Evolutionary conservation across 2,888 invertebrate species (phyloP).

Genomic region (Oxystoma pomonae): DNA sequence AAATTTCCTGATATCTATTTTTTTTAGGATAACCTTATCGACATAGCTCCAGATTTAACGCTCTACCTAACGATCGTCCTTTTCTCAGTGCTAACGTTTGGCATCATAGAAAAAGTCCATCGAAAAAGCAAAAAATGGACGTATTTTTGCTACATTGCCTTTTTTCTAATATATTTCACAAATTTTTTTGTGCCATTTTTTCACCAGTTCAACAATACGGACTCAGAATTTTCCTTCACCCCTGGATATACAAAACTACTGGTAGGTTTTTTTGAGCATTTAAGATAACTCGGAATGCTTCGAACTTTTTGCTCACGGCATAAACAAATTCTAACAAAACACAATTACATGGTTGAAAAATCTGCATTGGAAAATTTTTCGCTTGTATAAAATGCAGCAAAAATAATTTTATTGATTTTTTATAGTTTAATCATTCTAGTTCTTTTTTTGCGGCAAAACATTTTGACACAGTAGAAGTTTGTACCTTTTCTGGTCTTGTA

Average conservation of each 20-base stretch:
- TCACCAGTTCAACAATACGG: slow-evolving; percentile 48
- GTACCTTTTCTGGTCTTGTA: too few relatives aligned
- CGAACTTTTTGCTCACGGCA: too few relatives aligned
- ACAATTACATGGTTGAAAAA: too few relatives aligned
- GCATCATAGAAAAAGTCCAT: slow-evolving; percentile 46
- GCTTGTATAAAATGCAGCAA: too few relatives aligned
- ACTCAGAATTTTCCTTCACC: slow-evolving; percentile 48
- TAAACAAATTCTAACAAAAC: too few relatives aligned
- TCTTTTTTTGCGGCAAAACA: too few relatives aligned
- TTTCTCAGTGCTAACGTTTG: slow-evolving; percentile 48
- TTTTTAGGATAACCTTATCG: slow-evolving; percentile 15
- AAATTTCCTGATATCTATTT: neutral
- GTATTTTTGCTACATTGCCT: slow-evolving; percentile 44
- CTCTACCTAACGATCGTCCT: slow-evolving; percentile 47
- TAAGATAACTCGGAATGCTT: too few relatives aligned
- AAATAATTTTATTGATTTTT: too few relatives aligned
- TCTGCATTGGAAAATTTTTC: too few relatives aligned
- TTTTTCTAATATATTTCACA: slow-evolving; percentile 47
- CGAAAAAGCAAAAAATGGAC: slow-evolving; percentile 24
- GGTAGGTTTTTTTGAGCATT: too few relatives aligned
- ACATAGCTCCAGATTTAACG: slow-evolving; percentile 46
- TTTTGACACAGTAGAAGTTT: too few relatives aligned
- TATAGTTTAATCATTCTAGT: too few relatives aligned
- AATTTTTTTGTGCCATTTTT: slow-evolving; percentile 66
- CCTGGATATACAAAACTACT: slow-evolving; percentile 71